Percentiles rank a stretch among this genome's conserved stretches.
phyloP scores from a whole-genome alignment of 2,113 vertebrate genomes.

The Brachirus orientalis region DNA sequence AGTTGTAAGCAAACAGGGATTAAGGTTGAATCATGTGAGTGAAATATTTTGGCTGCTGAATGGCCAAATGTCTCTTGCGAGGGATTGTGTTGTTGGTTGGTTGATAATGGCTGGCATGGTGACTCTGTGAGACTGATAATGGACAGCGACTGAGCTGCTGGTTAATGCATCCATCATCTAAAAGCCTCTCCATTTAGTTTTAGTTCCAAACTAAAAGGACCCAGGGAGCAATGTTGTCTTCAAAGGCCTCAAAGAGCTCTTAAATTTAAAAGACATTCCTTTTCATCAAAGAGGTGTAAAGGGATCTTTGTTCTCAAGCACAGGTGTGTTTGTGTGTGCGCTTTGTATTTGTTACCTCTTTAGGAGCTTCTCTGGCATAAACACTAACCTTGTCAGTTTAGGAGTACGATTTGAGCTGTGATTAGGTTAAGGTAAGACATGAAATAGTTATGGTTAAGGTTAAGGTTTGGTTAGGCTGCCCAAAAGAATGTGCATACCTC shows the following conservation, averaged over 20 bases:
- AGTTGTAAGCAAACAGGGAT: slow-evolving; percentile 57
- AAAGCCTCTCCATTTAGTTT: slow-evolving; percentile 64
- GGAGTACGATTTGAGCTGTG: no score
- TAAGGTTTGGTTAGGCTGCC: no score
- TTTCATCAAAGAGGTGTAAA: slow-evolving; percentile 52
- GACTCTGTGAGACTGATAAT: slow-evolving; percentile 60
- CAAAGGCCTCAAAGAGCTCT: slow-evolving; percentile 63
- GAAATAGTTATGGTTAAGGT: no score
- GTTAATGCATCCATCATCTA: slow-evolving; percentile 66
- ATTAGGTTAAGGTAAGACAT: no score
- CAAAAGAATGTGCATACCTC: no score
- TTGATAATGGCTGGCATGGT: slow-evolving; percentile 53
- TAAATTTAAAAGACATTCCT: slow-evolving; percentile 49
- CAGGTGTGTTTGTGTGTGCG: slow-evolving; percentile 10
- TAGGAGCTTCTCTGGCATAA: no score
- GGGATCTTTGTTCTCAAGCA: slow-evolving; percentile 43
- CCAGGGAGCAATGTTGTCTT: slow-evolving; percentile 51
- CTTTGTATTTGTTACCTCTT: slow-evolving; percentile 2
- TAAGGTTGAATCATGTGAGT: slow-evolving; percentile 60
- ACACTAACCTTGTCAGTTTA: no score
- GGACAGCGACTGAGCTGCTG: slow-evolving; percentile 37
- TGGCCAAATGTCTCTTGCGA: slow-evolving; percentile 43
- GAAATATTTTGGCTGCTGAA: slow-evolving; percentile 54
- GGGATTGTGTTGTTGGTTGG: slow-evolving; percentile 52
- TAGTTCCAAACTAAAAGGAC: slow-evolving; percentile 52